Percentiles rank a stretch among this genome's conserved stretches.
Evolutionary conservation across 2,113 vertebrate genomes (phyloP).

Genomic region (Daubentonia madagascariensis): DNA sequence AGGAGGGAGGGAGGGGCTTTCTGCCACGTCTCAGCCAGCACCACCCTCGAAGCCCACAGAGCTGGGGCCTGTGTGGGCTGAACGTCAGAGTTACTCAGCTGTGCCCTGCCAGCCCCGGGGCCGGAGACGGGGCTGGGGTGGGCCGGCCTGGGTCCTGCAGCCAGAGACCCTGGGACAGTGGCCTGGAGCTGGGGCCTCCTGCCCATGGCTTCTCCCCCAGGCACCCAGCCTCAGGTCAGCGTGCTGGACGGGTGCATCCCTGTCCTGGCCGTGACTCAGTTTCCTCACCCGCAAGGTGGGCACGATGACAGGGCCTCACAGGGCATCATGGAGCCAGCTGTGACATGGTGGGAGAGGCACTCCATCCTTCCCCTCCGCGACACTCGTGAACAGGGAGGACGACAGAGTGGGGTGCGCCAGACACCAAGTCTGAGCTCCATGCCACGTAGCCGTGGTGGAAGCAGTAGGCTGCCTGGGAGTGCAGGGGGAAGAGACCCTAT

Average conservation of each 20-base stretch:
- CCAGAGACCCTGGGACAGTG: background rate
- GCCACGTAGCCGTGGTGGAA: no score
- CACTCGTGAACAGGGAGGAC: background rate
- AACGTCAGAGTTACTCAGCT: constrained; percentile 61
- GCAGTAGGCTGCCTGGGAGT: no score
- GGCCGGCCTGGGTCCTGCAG: background rate
- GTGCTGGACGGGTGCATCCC: background rate
- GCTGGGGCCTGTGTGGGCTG: constrained; percentile 54
- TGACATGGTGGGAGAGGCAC: background rate
- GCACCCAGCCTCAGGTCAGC: background rate
- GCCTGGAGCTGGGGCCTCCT: constrained; percentile 20
- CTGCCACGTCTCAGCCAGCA: background rate
- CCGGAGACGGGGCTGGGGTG: constrained; percentile 17
- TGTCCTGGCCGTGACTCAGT: background rate
- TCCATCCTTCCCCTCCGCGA: background rate
- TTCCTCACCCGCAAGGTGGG: background rate
- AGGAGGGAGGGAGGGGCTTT: constrained; percentile 38
- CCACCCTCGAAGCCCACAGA: constrained; percentile 62
- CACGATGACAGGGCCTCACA: background rate
- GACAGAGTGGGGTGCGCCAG: no score
- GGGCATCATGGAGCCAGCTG: background rate
- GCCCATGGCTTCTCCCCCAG: background rate
- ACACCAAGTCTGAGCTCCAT: no score
- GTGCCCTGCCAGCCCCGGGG: accelerated
- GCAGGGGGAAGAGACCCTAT: background rate